Percentiles rank a stretch among this genome's conserved stretches.
phyloP scores from a whole-genome alignment of 2,113 vertebrate species.

The Chrysemys picta region DNA sequence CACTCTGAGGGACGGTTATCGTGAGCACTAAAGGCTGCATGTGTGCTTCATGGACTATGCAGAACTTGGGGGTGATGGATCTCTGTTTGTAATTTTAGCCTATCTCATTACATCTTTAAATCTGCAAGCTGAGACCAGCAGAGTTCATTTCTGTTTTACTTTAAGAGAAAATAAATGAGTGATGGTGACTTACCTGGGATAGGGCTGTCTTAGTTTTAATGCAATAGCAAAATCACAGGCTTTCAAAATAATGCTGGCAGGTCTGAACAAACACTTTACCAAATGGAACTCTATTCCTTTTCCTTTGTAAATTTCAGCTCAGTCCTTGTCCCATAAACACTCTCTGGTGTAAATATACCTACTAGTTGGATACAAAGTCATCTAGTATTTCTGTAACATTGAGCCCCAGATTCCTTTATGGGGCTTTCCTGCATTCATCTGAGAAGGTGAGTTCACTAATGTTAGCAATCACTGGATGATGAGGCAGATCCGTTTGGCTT shows the following conservation, averaged over 20 bases:
- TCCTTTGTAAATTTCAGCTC: neutral
- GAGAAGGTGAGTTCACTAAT: neutral
- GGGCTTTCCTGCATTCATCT: neutral
- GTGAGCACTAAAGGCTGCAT: conserved; percentile 29
- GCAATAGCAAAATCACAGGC: conserved; percentile 37
- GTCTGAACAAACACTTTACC: neutral
- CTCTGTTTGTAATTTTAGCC: conserved; percentile 48
- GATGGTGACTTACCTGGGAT: conserved; percentile 47
- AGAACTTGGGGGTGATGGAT: conserved; percentile 23
- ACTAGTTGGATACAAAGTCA: neutral
- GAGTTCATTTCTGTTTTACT: conserved; percentile 66
- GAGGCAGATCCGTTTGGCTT: neutral
- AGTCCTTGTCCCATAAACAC: neutral
- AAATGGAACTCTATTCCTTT: neutral
- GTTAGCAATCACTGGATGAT: accelerated
- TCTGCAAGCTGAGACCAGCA: neutral
- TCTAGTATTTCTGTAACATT: neutral
- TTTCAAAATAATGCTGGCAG: neutral
- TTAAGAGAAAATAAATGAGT: conserved; percentile 64
- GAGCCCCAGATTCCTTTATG: neutral
- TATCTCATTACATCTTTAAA: neutral
- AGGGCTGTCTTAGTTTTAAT: conserved; percentile 33
- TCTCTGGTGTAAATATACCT: neutral
- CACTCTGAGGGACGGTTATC: neutral
- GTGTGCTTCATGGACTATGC: conserved; percentile 11